These are phyloP conservation scores for Chromobotia macracanthus DNA, from an alignment of 2,797 vertebrate genomes.

Conservation along the genomic window DNA sequence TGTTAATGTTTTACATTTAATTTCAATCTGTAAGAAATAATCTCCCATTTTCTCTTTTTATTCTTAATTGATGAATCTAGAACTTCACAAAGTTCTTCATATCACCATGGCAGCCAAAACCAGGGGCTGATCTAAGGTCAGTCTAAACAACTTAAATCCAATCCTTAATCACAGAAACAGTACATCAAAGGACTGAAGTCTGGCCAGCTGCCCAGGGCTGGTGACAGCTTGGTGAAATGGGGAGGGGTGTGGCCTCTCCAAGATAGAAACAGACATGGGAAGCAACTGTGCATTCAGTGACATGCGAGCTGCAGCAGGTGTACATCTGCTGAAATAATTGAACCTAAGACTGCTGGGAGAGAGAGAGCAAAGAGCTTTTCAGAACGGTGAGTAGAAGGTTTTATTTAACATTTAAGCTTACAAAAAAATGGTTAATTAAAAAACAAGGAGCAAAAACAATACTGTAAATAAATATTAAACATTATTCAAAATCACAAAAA, in stretches of 20 bases:
- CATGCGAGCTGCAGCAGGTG: constrained; percentile 16
- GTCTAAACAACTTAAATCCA: constrained; percentile 1
- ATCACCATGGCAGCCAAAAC: constrained; percentile 1
- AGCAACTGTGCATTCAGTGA: constrained; percentile 13
- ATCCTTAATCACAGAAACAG: neutral
- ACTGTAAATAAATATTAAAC: too few relatives aligned
- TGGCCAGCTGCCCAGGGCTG: neutral
- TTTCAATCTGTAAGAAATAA: too few relatives aligned
- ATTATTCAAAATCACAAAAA: too few relatives aligned
- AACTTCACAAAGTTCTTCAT: neutral
- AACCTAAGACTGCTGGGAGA: neutral
- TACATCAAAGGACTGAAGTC: neutral
- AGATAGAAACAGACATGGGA: constrained; percentile 56
- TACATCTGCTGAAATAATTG: neutral
- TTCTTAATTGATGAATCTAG: neutral
- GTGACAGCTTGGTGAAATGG: neutral
- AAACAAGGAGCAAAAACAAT: too few relatives aligned
- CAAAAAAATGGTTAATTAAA: too few relatives aligned
- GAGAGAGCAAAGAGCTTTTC: neutral
- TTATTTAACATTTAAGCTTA: too few relatives aligned
- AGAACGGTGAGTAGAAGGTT: too few relatives aligned
- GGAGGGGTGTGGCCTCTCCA: constrained; percentile 63
- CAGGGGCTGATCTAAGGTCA: neutral
- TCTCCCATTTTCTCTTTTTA: neutral
- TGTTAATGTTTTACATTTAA: too few relatives aligned